phyloP scores from a whole-genome alignment of 2,797 vertebrate genomes.

The Allochrocebus solatus region DNA sequence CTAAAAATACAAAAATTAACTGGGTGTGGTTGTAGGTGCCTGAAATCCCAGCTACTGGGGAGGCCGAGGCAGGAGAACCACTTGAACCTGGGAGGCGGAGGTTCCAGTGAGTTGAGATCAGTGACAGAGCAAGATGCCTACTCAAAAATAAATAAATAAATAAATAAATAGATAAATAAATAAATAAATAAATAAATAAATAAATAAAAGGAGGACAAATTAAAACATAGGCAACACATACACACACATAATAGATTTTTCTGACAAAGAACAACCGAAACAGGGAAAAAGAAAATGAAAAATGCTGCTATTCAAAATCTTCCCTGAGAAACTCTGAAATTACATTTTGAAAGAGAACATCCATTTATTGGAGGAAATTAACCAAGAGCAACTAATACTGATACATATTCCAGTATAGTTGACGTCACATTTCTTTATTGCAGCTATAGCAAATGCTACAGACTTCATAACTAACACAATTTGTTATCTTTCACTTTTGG shows the following conservation, averaged over 20 bases:
- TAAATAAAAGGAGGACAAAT: not conserved
- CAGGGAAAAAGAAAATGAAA: too few relatives aligned
- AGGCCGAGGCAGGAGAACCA: not conserved
- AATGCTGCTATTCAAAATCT: too few relatives aligned
- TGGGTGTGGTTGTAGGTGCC: not conserved
- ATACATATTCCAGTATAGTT: not conserved
- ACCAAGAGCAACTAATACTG: not conserved
- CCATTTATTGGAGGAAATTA: not conserved
- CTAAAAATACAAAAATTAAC: not conserved
- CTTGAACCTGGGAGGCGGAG: not conserved
- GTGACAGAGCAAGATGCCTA: not conserved
- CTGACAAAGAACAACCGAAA: too few relatives aligned
- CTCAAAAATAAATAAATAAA: not conserved
- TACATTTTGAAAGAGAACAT: not conserved
- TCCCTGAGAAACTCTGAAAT: not conserved
- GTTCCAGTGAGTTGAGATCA: not conserved
- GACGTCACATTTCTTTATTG: not conserved
- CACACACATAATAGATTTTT: too few relatives aligned
- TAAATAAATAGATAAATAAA: not conserved
- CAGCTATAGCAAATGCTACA: not conserved
- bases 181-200: not conserved
- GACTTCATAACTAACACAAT: not conserved
- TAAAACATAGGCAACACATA: too few relatives aligned
- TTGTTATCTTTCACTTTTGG: not conserved
- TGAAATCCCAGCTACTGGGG: not conserved